These are phyloP conservation scores for Hyles lineata DNA, from an alignment of 2,888 invertebrate species.

Conservation along the genomic window DNA sequence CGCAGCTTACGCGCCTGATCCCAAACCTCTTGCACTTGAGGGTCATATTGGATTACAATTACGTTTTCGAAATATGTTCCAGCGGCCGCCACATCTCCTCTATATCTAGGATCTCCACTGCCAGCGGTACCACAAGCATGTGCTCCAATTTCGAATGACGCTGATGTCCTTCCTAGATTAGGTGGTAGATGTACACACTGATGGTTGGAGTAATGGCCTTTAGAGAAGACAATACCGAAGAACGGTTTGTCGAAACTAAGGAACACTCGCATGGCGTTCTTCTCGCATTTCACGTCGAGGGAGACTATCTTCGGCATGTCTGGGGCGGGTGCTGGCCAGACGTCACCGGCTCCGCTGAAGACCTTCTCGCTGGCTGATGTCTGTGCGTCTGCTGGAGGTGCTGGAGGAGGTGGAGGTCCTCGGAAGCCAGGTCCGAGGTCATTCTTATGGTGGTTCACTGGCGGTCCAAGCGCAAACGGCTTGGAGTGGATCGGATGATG, in stretches of 20 bases:
- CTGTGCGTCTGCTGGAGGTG: slow-evolving; percentile 79
- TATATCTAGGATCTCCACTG: slow-evolving; percentile 96
- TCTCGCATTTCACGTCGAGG: slow-evolving; percentile 96
- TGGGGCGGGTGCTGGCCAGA: slow-evolving; percentile 93
- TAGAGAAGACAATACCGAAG: slow-evolving; percentile 97
- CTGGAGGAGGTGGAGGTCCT: slow-evolving; percentile 86
- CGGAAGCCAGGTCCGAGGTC: slow-evolving; percentile 87
- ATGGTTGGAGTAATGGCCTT: slow-evolving; percentile 96
- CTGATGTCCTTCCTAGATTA: slow-evolving; percentile 92
- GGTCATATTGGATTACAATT: slow-evolving; percentile 96
- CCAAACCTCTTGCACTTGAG: slow-evolving; percentile 97
- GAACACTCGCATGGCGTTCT: slow-evolving; percentile 96
- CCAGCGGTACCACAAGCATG: slow-evolving; percentile 97
- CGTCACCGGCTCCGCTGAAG: slow-evolving; percentile 87
- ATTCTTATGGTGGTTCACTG: slow-evolving; percentile 79
- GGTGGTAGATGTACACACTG: slow-evolving; percentile 96
- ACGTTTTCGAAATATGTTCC: slow-evolving; percentile 98
- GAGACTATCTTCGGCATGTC: slow-evolving; percentile 97
- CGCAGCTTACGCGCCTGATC: slow-evolving; percentile 96
- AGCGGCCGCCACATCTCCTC: slow-evolving; percentile 94
- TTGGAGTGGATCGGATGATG: slow-evolving; percentile 80
- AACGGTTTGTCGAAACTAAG: slow-evolving; percentile 97
- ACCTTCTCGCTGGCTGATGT: slow-evolving; percentile 86
- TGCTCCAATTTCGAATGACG: slow-evolving; percentile 95
- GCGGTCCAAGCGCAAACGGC: slow-evolving; percentile 75